Evolutionary conservation across 2,888 invertebrate species (phyloP).

Genomic region (Arctia plantaginis): DNA sequence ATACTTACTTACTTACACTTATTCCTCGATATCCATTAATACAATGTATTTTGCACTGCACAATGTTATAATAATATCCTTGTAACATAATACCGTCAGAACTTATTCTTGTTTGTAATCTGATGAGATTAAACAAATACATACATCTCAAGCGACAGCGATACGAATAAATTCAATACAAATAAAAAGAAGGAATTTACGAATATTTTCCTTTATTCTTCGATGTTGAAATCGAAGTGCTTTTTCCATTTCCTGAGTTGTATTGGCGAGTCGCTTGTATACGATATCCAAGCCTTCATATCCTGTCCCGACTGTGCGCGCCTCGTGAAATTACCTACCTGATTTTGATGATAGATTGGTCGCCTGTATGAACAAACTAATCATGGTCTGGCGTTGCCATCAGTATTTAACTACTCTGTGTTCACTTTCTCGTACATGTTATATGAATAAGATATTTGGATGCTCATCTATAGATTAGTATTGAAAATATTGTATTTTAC

Average conservation of each 20-base stretch:
- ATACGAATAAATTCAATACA: background rate
- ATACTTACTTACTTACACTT: background rate
- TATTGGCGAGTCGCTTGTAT: constrained; percentile 27
- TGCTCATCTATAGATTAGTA: background rate
- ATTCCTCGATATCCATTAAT: background rate
- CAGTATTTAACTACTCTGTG: background rate
- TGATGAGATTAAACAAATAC: background rate
- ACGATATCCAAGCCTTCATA: constrained; percentile 45
- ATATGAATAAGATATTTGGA: background rate
- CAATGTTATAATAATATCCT: background rate
- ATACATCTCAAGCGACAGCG: background rate
- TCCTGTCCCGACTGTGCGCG: constrained; percentile 41
- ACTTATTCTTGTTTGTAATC: background rate
- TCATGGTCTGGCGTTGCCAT: constrained; percentile 8
- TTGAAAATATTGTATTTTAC: background rate
- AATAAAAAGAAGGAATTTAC: background rate
- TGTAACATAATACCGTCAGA: background rate
- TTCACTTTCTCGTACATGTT: background rate
- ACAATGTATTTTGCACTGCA: background rate
- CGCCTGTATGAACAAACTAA: constrained; percentile 22
- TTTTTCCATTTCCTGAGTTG: constrained; percentile 56
- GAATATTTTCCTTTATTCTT: constrained; percentile 43
- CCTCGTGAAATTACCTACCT: constrained; percentile 53
- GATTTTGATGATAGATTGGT: constrained; percentile 52
- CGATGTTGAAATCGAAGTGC: constrained; percentile 46